Conservation (phyloP, 2,113 vertebrate genomes). For the Cavia aperea region DNA sequence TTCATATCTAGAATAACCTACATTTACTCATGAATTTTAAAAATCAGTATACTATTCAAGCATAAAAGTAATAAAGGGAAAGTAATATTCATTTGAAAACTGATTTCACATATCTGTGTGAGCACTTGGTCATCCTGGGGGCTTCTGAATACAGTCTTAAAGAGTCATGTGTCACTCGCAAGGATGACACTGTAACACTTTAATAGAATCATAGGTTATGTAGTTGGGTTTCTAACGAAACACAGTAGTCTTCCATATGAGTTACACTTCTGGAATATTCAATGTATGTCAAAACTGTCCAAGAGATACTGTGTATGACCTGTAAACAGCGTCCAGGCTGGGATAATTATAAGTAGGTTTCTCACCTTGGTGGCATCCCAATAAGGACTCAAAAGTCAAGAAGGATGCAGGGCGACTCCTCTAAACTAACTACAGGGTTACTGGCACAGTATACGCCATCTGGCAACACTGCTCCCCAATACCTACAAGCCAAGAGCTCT, state of each 20-base stretch:
- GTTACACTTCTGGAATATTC: background rate
- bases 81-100: background rate
- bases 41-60: background rate
- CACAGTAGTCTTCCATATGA: background rate
- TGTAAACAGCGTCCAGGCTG: background rate
- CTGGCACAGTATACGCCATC: accelerated
- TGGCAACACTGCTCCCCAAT: background rate
- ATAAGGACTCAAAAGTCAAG: background rate
- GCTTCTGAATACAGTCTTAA: too few species aligned
- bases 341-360: background rate
- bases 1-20: background rate
- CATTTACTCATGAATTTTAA: background rate
- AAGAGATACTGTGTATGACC: background rate
- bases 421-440: too few species aligned
- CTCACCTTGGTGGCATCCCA: background rate
- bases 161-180: background rate
- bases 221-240: background rate
- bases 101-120: background rate
- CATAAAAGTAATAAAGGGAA: background rate
- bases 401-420: background rate
- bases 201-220: background rate
- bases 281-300: background rate
- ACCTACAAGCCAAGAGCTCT: background rate
- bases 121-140: background rate
- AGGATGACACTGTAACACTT: background rate